Conservation (phyloP, 2,888 invertebrate genomes). For the Tenthredo amoena region DNA sequence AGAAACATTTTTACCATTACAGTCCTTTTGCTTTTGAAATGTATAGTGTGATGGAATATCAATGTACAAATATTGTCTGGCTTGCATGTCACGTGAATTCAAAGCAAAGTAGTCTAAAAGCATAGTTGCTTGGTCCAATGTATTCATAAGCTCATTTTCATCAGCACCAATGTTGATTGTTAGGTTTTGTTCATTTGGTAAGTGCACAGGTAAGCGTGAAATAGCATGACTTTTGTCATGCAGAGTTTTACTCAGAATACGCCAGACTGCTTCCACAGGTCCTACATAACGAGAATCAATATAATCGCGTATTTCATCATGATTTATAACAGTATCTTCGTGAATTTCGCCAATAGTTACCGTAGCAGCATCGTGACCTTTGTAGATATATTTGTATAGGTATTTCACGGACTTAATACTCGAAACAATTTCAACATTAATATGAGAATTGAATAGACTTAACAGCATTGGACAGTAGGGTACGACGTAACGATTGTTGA, state of each 20-base stretch:
- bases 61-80: neutral
- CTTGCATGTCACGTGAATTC: neutral
- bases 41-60: constrained; percentile 19
- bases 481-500: constrained; percentile 19
- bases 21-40: constrained; percentile 38
- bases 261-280: constrained; percentile 67
- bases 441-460: constrained; percentile 58
- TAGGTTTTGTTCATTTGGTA: constrained; percentile 59
- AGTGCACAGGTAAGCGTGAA: constrained; percentile 66
- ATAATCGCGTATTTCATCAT: constrained; percentile 64
- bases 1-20: constrained; percentile 29
- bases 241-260: constrained; percentile 69
- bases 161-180: constrained; percentile 57
- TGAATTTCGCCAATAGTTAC: constrained; percentile 22
- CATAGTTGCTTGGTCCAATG: neutral
- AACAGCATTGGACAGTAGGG: constrained; percentile 48
- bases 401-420: constrained; percentile 60
- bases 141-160: constrained; percentile 64
- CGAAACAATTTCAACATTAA: constrained; percentile 61
- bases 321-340: neutral
- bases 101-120: constrained; percentile 11
- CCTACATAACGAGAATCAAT: constrained; percentile 70
- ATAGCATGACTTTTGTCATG: constrained; percentile 66
- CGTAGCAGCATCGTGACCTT: constrained; percentile 57
- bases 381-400: constrained; percentile 60